Evolutionary conservation across 2,888 invertebrate species (phyloP), one percentile per base, ranked within the genome.

Genomic region (Eupithecia exiguata): DNA sequence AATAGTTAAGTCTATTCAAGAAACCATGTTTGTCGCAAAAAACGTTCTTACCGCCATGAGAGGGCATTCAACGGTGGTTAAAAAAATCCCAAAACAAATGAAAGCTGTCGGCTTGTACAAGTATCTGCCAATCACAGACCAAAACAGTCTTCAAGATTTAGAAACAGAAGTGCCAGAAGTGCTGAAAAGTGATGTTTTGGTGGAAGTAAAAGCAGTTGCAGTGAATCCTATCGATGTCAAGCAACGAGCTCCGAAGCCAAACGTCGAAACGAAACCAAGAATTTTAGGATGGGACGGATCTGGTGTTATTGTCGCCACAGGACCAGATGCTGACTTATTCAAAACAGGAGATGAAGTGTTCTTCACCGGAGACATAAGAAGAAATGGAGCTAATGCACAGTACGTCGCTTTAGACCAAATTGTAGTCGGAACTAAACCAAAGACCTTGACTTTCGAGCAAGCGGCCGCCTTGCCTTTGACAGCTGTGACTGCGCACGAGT

Each of bases 171-270:
- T 93, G 71, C 93, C 94, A 38, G 82, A 71, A 40, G 53, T 91
- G 21, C 77, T 80, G 68, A 84, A 86, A 68, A 84, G 82, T n/a
- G 92, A 93, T 73, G 86, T 93, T 30, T 82, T 94, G 69, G 85
- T 94, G 1, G 85, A 93, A 86, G 93, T 94, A 14, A 92, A 91
- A 74, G 92, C 94, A n/a, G 86, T 82, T 9, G 83, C 92, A 40
- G 87, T 94, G 6, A 94, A 94, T 78, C 93, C 94, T 7, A 90
- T 93, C 38, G 94, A 94, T 74, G 87, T 91, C 0, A 94, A 93
- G 77, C 78, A 84, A 78, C 84, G 94, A 21, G 91, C 93, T 1
- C 92, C 91, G 4, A 93, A 92, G 74, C 83, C 89, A 2, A 82
- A 80, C 68, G 77, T 89, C n/a, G 91, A 92, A 83, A 76, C 81